These are phyloP conservation scores for Drosophila melanosoma DNA, from an alignment of 2,888 invertebrate species.

Conservation along the genomic window DNA sequence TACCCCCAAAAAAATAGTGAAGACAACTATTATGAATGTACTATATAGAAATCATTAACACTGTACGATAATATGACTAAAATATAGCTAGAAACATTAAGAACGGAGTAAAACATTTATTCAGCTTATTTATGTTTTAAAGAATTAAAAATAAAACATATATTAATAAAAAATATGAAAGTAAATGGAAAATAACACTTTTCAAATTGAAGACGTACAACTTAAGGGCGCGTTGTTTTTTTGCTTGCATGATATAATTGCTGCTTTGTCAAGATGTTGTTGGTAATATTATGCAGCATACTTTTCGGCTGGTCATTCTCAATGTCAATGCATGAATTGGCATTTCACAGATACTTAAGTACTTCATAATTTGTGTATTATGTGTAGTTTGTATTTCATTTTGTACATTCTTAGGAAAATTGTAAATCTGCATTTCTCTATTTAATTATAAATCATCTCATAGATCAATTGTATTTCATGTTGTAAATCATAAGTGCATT, in stretches of 20 bases:
- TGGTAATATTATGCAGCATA: background rate
- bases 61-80: slow-evolving; percentile 48
- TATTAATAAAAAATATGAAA: background rate
- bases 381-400: background rate
- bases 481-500: background rate
- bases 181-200: background rate
- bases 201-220: background rate
- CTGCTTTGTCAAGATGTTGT: background rate
- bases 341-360: background rate
- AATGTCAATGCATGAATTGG: background rate
- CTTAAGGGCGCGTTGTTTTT: background rate
- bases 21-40: slow-evolving; percentile 44
- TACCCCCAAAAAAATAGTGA: slow-evolving; percentile 38
- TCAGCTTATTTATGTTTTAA: background rate
- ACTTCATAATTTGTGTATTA: background rate
- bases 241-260: background rate
- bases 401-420: background rate
- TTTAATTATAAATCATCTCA: background rate
- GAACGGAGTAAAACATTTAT: background rate
- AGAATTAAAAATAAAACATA: background rate
- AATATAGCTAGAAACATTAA: slow-evolving; percentile 49
- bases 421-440: background rate
- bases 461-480: background rate
- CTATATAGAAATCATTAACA: slow-evolving; percentile 35
- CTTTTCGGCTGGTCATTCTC: background rate